phyloP scores from a whole-genome alignment of 1,140 invertebrate species.

The Halictus rubicundus region DNA sequence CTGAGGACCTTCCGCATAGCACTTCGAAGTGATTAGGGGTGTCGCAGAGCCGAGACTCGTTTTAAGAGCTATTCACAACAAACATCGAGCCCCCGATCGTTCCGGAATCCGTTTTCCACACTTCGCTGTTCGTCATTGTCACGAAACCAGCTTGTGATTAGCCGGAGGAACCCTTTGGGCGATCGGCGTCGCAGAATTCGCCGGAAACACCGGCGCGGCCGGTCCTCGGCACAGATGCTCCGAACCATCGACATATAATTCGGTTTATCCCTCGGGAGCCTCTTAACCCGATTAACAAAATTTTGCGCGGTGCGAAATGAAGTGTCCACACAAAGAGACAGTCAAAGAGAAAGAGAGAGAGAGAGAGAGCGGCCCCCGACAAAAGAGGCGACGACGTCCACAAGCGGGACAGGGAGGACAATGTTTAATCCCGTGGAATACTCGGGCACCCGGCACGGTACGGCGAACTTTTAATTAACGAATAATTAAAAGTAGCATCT shows the following conservation, averaged over 20 bases:
- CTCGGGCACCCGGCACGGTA: not conserved
- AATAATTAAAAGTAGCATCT: slow-evolving; percentile 72
- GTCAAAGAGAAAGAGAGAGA: not conserved
- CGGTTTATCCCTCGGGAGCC: slow-evolving; percentile 15
- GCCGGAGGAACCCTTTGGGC: not conserved
- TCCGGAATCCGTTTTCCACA: not conserved
- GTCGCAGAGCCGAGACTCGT: no score
- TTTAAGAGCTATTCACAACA: no score
- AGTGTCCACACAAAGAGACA: not conserved
- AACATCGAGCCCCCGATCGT: no score
- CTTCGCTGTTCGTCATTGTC: not conserved
- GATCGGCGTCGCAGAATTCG: not conserved
- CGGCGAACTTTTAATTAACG: slow-evolving; percentile 68
- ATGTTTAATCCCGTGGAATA: slow-evolving; percentile 27
- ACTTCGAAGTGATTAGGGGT: no score
- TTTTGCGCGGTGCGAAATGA: not conserved
- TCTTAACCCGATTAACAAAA: slow-evolving; percentile 33
- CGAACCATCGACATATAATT: slow-evolving; percentile 30
- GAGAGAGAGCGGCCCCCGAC: not conserved
- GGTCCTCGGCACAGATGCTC: not conserved
- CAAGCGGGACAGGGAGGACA: not conserved
- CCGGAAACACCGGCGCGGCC: not conserved
- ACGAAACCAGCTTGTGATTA: not conserved
- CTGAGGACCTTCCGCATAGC: no score
- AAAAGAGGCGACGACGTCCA: not conserved